Evolutionary conservation across 2,888 invertebrate genomes (phyloP), one percentile per base, ranked within the genome.

Genomic region (Phlogophora meticulosa): DNA sequence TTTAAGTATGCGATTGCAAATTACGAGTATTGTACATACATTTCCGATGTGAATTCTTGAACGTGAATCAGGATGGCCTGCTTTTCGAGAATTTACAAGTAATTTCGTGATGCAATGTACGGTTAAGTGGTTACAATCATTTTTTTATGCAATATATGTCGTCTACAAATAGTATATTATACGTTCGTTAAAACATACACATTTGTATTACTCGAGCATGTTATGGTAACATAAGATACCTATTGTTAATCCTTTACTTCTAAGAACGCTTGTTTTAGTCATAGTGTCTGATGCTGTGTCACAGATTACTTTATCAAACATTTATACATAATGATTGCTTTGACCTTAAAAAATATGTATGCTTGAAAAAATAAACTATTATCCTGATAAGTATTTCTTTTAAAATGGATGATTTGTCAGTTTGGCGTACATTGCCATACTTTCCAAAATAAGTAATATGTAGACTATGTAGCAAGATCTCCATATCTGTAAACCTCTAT

Each of bases 1-100:
- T 83, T 80, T 81, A 83, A 83, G 58, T 48, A 51, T 72, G 80
- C 75, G 88, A 85, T 87, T 86, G 82, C 78, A 76, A 79, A 83
- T 86, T 84, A 85, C 65, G 66, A 61, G 86, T 83, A 87, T 82
- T 80, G 73, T 83, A 71, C 70, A 40, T 74, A 77, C 75, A 67
- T 80, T 78, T 80, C 72, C 72, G 74, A 68, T 78, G 78, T 75
- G 75, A 76, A 84, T 75, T 77, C 77, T 80, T 78, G 78, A 73
- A 84, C 83, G 81, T 88, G 86, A 87, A 85, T 88, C 89, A 86
- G 83, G 82, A 82, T 88, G 85, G 57, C 85, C 84, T 71, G 76
- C 66, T 85, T 87, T 86, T 80, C 59, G 67, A 71, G 76, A 70
- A 82, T 80, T 84, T 81, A 78, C 76, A 71, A 77, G 78, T 82